Evolutionary conservation across 2,888 invertebrate genomes (phyloP).

Genomic region (Drepana falcataria): DNA sequence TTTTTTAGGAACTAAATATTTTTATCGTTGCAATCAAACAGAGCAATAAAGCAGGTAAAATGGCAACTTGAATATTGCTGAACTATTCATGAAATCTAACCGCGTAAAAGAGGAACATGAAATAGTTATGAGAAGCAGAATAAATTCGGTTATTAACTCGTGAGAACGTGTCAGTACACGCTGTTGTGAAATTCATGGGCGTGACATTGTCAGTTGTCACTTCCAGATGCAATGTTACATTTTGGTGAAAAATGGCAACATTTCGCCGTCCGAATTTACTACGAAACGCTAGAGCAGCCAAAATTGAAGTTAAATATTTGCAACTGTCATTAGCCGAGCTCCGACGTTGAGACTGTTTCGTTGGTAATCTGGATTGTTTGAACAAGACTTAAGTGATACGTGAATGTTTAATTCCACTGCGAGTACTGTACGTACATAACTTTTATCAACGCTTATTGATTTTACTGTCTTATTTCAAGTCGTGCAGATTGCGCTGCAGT

Average conservation of each 20-base stretch:
- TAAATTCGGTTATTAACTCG: constrained; percentile 25
- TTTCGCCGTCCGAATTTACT: constrained; percentile 18
- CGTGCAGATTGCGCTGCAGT: too few relatives aligned
- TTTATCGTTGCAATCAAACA: too few relatives aligned
- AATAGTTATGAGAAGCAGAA: constrained; percentile 17
- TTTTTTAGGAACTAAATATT: too few relatives aligned
- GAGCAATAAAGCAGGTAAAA: not conserved
- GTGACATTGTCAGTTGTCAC: constrained; percentile 14
- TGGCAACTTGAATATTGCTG: constrained; percentile 7
- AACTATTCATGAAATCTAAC: constrained; percentile 2
- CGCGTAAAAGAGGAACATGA: constrained; percentile 18
- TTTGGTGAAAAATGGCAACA: constrained; percentile 22
- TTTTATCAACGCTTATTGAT: not conserved
- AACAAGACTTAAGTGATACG: constrained; percentile 18
- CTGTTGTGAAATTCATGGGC: constrained; percentile 31
- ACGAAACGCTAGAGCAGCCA: constrained; percentile 36
- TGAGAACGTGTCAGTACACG: constrained; percentile 25
- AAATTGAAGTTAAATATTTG: constrained; percentile 50
- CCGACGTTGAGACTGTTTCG: constrained; percentile 29
- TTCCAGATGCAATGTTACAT: constrained; percentile 17
- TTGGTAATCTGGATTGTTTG: constrained; percentile 15
- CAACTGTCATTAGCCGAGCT: constrained; percentile 42
- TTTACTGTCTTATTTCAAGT: not conserved
- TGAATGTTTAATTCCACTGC: not conserved
- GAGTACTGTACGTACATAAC: not conserved